Conservation (phyloP, 2,113 vertebrate genomes). For the Brienomyrus brachyistius region DNA sequence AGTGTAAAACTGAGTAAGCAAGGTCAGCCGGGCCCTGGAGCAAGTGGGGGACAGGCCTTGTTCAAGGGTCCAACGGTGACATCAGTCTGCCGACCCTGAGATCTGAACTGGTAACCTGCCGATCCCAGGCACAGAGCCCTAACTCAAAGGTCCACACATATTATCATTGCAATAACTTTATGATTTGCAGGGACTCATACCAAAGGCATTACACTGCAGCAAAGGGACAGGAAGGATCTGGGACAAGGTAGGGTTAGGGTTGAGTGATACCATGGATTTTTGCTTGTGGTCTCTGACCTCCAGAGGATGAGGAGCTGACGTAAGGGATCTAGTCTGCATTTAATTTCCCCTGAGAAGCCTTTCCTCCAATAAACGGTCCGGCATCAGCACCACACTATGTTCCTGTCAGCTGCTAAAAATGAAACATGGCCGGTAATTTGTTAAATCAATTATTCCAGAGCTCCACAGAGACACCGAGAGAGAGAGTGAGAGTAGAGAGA, state of each 20-base stretch:
- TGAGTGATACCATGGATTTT: background rate
- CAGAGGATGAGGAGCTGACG: constrained; percentile 21
- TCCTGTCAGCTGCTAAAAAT: constrained; percentile 58
- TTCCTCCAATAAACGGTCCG: constrained; percentile 40
- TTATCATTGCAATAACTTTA: background rate
- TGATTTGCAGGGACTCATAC: background rate
- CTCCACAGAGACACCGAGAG: constrained; percentile 34
- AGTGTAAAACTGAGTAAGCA: background rate
- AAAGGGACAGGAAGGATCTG: background rate
- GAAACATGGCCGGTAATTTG: constrained; percentile 64
- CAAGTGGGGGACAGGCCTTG: background rate
- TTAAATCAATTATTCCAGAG: constrained; percentile 63
- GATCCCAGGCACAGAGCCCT: background rate
- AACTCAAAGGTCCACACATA: background rate
- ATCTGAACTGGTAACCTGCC: background rate
- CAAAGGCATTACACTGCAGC: background rate
- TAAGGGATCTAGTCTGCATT: constrained; percentile 53
- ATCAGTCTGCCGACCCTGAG: background rate
- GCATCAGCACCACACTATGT: constrained; percentile 37
- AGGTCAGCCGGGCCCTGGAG: background rate
- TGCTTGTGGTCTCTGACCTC: background rate
- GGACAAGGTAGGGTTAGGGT: background rate
- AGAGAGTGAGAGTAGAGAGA: constrained; percentile 31
- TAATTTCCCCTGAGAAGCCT: constrained; percentile 65
- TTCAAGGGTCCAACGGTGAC: background rate